A percentile compares a stretch with the other conserved stretches of the same genome.
These are phyloP conservation scores for Hecatera dysodea DNA, from an alignment of 2,888 invertebrate genomes.

Conservation along the genomic window DNA sequence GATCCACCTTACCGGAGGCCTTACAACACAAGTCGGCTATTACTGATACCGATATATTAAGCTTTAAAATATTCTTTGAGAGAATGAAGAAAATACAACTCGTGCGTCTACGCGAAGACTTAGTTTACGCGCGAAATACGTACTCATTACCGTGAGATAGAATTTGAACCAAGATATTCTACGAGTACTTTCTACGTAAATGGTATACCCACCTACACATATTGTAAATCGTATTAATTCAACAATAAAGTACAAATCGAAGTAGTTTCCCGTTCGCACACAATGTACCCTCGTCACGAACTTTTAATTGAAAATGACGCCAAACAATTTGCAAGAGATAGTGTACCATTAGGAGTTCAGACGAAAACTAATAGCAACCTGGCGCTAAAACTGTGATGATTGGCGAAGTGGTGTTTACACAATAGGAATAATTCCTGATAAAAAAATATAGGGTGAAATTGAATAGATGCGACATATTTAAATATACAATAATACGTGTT, in stretches of 20 bases:
- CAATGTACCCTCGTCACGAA: conserved; percentile 63
- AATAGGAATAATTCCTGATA: too few relatives aligned
- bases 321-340: conserved; percentile 56
- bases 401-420: conserved; percentile 1
- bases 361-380: conserved; percentile 47
- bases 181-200: background rate
- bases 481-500: too few relatives aligned
- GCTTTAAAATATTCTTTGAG: too few relatives aligned
- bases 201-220: background rate
- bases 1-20: too few relatives aligned
- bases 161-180: too few relatives aligned
- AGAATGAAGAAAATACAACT: too few relatives aligned
- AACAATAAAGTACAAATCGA: conserved; percentile 43
- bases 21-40: too few relatives aligned
- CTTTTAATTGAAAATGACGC: conserved; percentile 68
- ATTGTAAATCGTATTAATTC: conserved; percentile 27
- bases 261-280: conserved; percentile 18
- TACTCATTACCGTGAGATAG: background rate
- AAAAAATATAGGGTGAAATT: too few relatives aligned
- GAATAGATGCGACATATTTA: too few relatives aligned
- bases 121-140: background rate
- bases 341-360: conserved; percentile 43
- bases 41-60: too few relatives aligned
- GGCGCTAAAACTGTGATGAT: background rate
- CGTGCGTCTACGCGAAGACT: too few relatives aligned